A percentile compares a stretch with the other conserved stretches of the same genome.
phyloP scores from a whole-genome alignment of 1,140 invertebrate genomes.

The Drosophila pachea region DNA sequence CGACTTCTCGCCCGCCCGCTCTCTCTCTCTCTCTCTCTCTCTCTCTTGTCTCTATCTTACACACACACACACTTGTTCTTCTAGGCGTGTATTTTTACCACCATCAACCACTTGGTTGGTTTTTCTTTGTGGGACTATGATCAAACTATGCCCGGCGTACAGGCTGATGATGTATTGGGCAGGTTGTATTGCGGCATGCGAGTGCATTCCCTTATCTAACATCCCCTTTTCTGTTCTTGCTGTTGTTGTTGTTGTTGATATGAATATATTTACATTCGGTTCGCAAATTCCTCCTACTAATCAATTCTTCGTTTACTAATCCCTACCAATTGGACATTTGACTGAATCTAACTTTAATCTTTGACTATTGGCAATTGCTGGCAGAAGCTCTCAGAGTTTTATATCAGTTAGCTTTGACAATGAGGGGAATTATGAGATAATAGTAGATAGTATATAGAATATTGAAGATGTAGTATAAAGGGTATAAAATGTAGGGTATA shows the following conservation, averaged over 20 bases:
- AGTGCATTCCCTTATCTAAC: slow-evolving; percentile 39
- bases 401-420: no score
- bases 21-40: slow-evolving; percentile 20
- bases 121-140: slow-evolving; percentile 92
- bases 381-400: no score
- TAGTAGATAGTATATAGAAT: no score
- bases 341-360: no score
- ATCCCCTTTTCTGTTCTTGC: slow-evolving; percentile 7
- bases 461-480: no score
- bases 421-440: no score
- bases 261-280: no score
- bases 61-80: slow-evolving; percentile 66
- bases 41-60: slow-evolving; percentile 12
- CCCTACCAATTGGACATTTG: neutral
- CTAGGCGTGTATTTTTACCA: slow-evolving; percentile 87
- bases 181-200: slow-evolving; percentile 81
- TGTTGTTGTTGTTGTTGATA: neutral
- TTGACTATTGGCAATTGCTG: no score
- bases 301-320: neutral
- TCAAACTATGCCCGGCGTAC: slow-evolving; percentile 86
- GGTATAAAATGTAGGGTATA: no score
- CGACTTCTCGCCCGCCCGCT: slow-evolving; percentile 6
- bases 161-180: slow-evolving; percentile 90
- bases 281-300: slow-evolving; percentile 4
- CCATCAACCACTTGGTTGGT: slow-evolving; percentile 84